Base-by-base conservation (phyloP, 2,888 invertebrate species). In the Plutella xylostella region DNA sequence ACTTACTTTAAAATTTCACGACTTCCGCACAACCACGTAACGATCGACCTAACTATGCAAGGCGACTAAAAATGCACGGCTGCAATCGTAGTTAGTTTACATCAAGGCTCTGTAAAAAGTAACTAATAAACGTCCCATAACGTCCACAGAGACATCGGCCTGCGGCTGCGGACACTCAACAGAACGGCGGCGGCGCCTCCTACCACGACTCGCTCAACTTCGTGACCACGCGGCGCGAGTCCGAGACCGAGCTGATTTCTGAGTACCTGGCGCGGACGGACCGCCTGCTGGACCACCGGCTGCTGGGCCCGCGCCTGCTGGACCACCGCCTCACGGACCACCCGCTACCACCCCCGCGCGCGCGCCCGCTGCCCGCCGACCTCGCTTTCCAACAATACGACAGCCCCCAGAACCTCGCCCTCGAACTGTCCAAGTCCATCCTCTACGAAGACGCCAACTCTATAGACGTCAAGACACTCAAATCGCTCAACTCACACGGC, bases 181-280 rank as follows among this genome's bases (percentile, higher is more conserved):
- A 33, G 9, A 22, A 22, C 17, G 34, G 44, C 42, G 50, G 48
- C 31, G 50, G 43, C 43, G 53, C 52, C 37, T 28, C 43, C 33
- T 51, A 38, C 47, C 51, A 40, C 20, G 56, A 55, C 48, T 56
- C 56, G 51, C 46, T 56, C 21, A 51, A 54, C 46, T 54, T 50
- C 41, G 47, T 44, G 43, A 45, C 31, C 14, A 25, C 28, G 15
- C 35, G 21, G 39, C 41, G 35, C 5, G 43, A 35, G 14, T 17
- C 35, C 7, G 42, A 45, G 9, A 42, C 42, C n/a, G 51, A 49
- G 34, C 58, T 67, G 21, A 65, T 71, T 42, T 69, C 67, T 18
- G 82, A 82, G 65, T 84, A 82, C 68, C 60, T 82, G 44, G 58
- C 65, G 46, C 72, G 83, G 40, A 63, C 77, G 4, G 63, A 57